A percentile compares a stretch with the other conserved stretches of the same genome.
phyloP scores from a whole-genome alignment of 53 echinoderm and acorn worm genomes.

The Henricia sp. region DNA sequence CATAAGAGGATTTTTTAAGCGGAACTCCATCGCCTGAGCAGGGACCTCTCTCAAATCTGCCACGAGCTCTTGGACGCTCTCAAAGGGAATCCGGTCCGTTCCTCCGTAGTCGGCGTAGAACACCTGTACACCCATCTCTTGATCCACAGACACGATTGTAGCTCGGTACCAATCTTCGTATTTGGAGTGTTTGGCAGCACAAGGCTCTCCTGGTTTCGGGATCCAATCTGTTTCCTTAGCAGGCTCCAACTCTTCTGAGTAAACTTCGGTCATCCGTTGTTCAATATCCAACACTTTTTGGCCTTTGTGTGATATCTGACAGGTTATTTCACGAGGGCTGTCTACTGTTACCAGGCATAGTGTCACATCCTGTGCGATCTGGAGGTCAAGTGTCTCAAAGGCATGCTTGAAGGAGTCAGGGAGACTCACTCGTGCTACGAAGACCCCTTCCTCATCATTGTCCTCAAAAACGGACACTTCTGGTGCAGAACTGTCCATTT shows the following conservation, averaged over 20 bases:
- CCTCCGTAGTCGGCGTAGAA: slow-evolving; percentile 86
- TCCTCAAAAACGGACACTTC: background rate
- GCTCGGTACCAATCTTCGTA: slow-evolving; percentile 89
- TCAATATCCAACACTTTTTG: slow-evolving; percentile 58
- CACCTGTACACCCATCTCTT: slow-evolving; percentile 29
- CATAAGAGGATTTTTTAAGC: slow-evolving; percentile 50
- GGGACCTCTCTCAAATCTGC: slow-evolving; percentile 62
- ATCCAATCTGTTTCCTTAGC: background rate
- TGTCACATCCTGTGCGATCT: slow-evolving; percentile 26
- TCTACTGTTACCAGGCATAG: slow-evolving; percentile 41
- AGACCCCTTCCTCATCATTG: background rate
- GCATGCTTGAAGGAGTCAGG: slow-evolving; percentile 36
- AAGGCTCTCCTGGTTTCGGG: slow-evolving; percentile 63
- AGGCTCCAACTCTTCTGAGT: slow-evolving; percentile 5
- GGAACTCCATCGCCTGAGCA: slow-evolving; percentile 73
- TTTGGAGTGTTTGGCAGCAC: slow-evolving; percentile 80
- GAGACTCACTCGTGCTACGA: slow-evolving; percentile 6
- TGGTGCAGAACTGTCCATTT: background rate
- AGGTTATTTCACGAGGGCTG: slow-evolving; percentile 44
- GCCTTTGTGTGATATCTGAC: slow-evolving; percentile 27
- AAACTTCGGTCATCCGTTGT: slow-evolving; percentile 38
- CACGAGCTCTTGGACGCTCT: slow-evolving; percentile 57
- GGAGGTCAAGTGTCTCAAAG: slow-evolving; percentile 23
- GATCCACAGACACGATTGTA: slow-evolving; percentile 52
- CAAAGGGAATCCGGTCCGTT: slow-evolving; percentile 59